Evolutionary conservation across 2,797 vertebrate genomes (phyloP).

Genomic region (Pipistrellus pipistrellus): DNA sequence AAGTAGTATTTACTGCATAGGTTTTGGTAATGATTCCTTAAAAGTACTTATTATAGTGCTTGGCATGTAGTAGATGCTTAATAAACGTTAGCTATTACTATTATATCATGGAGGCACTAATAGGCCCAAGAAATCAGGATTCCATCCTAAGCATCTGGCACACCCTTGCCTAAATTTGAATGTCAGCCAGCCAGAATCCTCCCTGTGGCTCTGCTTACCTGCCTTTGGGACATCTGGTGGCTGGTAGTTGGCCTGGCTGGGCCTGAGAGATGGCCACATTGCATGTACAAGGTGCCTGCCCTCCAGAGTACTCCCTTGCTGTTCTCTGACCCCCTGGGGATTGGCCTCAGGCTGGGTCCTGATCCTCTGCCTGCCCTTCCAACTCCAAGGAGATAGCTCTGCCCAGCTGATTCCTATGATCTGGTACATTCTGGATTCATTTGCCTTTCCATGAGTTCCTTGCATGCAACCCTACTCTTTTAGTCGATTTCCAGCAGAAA

Average conservation of each 20-base stretch:
- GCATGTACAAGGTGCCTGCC: background rate
- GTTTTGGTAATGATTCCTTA: background rate
- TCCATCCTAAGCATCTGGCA: background rate
- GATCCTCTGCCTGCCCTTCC: background rate
- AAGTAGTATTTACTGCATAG: background rate
- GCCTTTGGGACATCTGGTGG: background rate
- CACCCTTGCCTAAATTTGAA: background rate
- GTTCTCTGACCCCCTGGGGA: background rate
- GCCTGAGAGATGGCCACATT: background rate
- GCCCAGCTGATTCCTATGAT: background rate
- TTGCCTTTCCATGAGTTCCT: background rate
- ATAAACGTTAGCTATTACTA: background rate
- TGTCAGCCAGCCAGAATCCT: background rate
- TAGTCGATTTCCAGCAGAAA: constrained; percentile 30
- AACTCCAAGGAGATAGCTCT: background rate
- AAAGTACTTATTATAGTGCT: background rate
- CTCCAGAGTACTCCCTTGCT: background rate
- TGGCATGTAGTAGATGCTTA: background rate
- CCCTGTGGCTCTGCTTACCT: background rate
- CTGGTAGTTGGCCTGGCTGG: background rate
- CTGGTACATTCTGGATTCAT: background rate
- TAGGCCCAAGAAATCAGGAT: background rate
- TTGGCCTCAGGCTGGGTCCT: background rate
- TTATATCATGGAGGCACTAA: background rate
- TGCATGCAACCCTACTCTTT: background rate